A percentile compares a stretch with the other conserved stretches of the same genome.
Evolutionary conservation across 2,113 vertebrate species (phyloP).

Genomic region (Ondatra zibethicus): DNA sequence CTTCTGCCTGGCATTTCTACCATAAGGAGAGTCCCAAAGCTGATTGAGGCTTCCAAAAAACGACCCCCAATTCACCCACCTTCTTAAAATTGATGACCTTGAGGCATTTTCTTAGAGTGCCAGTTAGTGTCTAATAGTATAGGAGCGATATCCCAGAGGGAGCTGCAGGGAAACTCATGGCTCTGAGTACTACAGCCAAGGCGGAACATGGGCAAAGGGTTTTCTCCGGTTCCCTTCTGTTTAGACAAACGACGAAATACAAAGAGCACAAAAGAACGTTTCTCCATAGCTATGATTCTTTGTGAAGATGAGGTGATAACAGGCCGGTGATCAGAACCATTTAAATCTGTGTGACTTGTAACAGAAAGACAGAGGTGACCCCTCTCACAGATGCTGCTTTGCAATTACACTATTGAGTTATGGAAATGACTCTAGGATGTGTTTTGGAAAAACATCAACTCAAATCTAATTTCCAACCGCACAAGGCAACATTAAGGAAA

Average conservation of each 20-base stretch:
- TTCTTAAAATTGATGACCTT: background rate
- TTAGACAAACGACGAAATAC: background rate
- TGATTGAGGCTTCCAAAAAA: background rate
- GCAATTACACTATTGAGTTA: background rate
- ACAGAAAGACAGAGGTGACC: background rate
- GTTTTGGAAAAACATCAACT: background rate
- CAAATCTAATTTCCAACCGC: background rate
- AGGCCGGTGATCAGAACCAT: background rate
- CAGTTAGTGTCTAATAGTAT: background rate
- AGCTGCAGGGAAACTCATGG: background rate
- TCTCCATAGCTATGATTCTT: background rate
- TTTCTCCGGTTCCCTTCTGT: background rate
- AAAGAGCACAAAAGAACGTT: background rate
- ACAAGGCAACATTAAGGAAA: background rate
- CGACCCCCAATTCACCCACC: background rate
- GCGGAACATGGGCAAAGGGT: background rate
- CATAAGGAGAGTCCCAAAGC: background rate
- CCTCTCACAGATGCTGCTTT: background rate
- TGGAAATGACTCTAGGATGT: background rate
- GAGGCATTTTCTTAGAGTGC: background rate
- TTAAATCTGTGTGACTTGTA: background rate
- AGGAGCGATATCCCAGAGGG: background rate
- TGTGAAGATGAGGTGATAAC: background rate
- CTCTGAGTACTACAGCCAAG: background rate
- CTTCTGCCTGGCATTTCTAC: background rate